Evolutionary conservation across 2,113 vertebrate species (phyloP), one percentile per base, ranked within the genome.

Genomic region (Arenaria interpres): DNA sequence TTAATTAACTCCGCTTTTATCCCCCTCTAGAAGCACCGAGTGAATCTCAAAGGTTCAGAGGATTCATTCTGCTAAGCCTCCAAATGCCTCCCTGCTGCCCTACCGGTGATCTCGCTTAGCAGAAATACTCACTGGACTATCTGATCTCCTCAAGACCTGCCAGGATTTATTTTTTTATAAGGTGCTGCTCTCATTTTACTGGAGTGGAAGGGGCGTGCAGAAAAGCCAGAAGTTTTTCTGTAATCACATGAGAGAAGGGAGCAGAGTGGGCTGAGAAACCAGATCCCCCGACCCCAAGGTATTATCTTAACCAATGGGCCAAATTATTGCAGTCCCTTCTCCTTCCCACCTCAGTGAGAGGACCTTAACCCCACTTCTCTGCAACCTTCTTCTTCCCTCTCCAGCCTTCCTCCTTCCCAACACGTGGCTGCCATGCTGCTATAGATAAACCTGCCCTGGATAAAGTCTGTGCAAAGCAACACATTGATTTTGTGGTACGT

Each of bases 1-100:
- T 88, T 94, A 92, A 92, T 89, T 91, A 93, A 90, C 69, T 95
- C 69, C 6, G 4, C 27, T 91, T 96, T 93, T 79, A 96, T 96
- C 69, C 53, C 35, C 7, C 37, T 53, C 68, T 50, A 92, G 72
- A 74, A 90, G 76, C 1, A 2, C 21, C 1, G 1, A 66, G 54
- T 13, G 54, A 93, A 43, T 71, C 90, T 79, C 83, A 77, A 66
- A 88, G 63, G 82, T 92, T 92, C 78, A 79, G 88, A 85, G 79
- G 54, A 94, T 92, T 95, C 79, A 32, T 69, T 66, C 92, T 80
- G 75, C 75, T 94, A 93, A 97, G 59, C 67, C 53, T 92, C 41
- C 79, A 84, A 80, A 92, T 28, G 50, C 63, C 41, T 90, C 48
- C 59, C 48, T 3, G 0, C 71, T 80, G 74, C 33, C 76, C 32